These are phyloP conservation scores for Tricholaema leucomelas DNA, from an alignment of 2,113 vertebrate genomes.

Conservation along the genomic window DNA sequence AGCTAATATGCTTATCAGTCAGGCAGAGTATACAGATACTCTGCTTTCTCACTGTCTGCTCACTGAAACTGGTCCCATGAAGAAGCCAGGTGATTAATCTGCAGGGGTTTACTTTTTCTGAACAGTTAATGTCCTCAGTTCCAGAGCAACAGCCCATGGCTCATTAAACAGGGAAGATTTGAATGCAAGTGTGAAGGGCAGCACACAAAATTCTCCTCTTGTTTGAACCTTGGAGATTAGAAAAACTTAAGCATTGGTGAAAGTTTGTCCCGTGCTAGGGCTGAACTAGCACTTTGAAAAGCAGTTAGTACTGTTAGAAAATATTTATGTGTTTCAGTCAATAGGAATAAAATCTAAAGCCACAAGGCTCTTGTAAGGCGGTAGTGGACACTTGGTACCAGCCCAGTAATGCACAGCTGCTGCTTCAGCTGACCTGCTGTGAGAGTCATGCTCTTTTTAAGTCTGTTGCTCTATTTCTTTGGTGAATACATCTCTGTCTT, in stretches of 20 bases:
- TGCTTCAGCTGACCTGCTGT: slow-evolving; percentile 15
- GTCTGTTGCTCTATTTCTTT: slow-evolving; percentile 25
- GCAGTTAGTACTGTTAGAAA: background rate
- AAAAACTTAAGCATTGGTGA: slow-evolving; percentile 21
- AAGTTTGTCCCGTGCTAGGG: background rate
- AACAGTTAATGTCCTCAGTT: slow-evolving; percentile 36
- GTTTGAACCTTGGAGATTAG: slow-evolving; percentile 26
- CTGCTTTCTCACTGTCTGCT: background rate
- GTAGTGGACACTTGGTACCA: background rate
- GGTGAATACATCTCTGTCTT: background rate
- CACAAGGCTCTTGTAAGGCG: background rate
- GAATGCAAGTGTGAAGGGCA: slow-evolving; percentile 53
- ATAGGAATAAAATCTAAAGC: background rate
- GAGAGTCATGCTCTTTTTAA: background rate
- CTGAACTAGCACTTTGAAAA: background rate
- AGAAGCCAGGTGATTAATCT: slow-evolving; percentile 59
- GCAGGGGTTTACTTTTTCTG: slow-evolving; percentile 29
- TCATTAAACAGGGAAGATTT: slow-evolving; percentile 48
- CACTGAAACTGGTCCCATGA: background rate
- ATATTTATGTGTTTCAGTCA: background rate
- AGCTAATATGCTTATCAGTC: background rate
- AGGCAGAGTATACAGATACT: background rate
- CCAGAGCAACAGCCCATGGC: slow-evolving; percentile 32
- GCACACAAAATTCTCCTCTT: slow-evolving; percentile 48
- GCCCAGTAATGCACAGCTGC: slow-evolving; percentile 27